These are phyloP conservation scores for Pectinophora gossypiella DNA, from an alignment of 1,140 invertebrate species.

Conservation along the genomic window DNA sequence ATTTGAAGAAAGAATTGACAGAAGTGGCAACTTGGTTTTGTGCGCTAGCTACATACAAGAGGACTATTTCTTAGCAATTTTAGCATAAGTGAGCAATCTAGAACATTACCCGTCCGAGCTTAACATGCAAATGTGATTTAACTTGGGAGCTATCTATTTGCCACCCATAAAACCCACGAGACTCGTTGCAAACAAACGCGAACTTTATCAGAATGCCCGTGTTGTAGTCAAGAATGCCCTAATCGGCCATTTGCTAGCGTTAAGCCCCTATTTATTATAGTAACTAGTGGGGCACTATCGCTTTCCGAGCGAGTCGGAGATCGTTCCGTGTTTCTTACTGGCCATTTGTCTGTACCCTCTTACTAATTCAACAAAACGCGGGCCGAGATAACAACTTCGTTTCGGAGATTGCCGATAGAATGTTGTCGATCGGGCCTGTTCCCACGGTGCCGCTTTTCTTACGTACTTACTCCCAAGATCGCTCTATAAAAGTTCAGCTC, in stretches of 20 bases:
- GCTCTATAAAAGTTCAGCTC: background rate
- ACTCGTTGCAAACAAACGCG: constrained; percentile 55
- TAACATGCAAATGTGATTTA: constrained; percentile 33
- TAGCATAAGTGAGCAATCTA: too few species aligned
- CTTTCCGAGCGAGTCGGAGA: constrained; percentile 41
- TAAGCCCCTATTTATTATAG: constrained; percentile 68
- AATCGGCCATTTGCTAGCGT: constrained; percentile 64
- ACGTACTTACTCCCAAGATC: background rate
- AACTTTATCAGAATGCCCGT: constrained; percentile 63
- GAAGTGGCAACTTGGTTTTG: too few species aligned
- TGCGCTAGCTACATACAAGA: too few species aligned
- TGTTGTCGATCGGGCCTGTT: background rate
- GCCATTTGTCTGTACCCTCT: constrained; percentile 46
- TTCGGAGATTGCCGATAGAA: constrained; percentile 25
- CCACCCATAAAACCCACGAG: constrained; percentile 46
- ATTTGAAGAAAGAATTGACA: too few species aligned
- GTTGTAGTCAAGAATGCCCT: constrained; percentile 68
- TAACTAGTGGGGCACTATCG: constrained; percentile 62
- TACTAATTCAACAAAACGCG: constrained; percentile 52
- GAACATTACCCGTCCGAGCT: background rate
- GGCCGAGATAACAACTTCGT: constrained; percentile 37
- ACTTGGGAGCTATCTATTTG: constrained; percentile 33
- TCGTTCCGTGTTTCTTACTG: constrained; percentile 48
- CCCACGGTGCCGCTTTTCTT: background rate
- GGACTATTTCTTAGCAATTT: too few species aligned